Evolutionary conservation across 2,113 vertebrate genomes (phyloP), one percentile per base, ranked within the genome.

Genomic region (Suricata suricatta): DNA sequence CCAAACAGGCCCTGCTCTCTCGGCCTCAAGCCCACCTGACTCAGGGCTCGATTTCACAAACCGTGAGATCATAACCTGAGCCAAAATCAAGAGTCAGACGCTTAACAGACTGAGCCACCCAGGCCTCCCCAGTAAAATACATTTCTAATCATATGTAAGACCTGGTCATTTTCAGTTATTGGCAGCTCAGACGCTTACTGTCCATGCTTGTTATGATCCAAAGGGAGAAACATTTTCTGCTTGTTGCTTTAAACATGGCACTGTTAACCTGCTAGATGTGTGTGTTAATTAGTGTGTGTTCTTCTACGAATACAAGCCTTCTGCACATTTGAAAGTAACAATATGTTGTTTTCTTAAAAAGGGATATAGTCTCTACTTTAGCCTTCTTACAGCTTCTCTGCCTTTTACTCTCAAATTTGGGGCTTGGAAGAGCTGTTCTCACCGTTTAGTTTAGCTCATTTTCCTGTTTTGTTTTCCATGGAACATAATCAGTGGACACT

Each of bases 391-490:
- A 68, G 11, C 9, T 77, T 90, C 74, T 88, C 92, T 97, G 31
- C 66, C 57, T 85, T 69, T 97, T 68, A 44, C 52, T 86, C 25
- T 64, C 63, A 90, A 86, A 89, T 72, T 33, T 35, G 27, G 35
- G 6, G 1, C 64, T 95, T 66, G 57, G 25, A 93, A 93, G 96
- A 97, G 29, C 71, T 90, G 17, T 90, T 84, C 13, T 29, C 94
- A 71, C 33, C 50, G 47, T 86, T 95, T 94, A 15, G 19, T 90
- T 90, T 87, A 93, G 33, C 16, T 88, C 33, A 38, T 72, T 29
- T 47, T 44, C 80, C n/a, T 79, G 68, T 74, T 31, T 92, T 74
- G 44, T 83, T 96, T 92, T 83, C 63, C 74, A 25, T 74, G 69
- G 54, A 57, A 90, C 83, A 38, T 5, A 63, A n/a, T 64, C 29